Conservation (phyloP, 2,113 vertebrate genomes). For the Chascanopsetta lugubris region DNA sequence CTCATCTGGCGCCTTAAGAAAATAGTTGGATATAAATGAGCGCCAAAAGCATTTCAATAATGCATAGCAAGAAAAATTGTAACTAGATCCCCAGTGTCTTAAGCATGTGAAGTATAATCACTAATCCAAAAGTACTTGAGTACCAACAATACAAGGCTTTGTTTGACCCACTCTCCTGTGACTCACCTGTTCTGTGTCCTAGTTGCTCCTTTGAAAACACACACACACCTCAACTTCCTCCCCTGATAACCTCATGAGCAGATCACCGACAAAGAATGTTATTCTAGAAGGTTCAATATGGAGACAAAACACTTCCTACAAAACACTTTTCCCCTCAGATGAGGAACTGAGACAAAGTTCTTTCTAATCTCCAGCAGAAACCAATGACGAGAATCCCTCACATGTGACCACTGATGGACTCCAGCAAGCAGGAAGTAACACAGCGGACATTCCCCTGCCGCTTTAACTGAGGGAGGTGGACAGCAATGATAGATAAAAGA, state of each 20-base stretch:
- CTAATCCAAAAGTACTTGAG: not conserved
- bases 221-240: not conserved
- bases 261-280: rapidly evolving
- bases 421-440: constrained; percentile 54
- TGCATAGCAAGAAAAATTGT: not conserved
- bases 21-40: not conserved
- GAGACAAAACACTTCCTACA: no score
- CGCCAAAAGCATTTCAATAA: not conserved
- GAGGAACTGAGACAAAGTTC: constrained; percentile 76
- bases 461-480: not conserved
- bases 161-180: not conserved
- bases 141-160: not conserved
- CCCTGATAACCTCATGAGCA: not conserved
- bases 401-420: constrained; percentile 62
- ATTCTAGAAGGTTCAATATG: no score
- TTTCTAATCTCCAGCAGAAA: constrained; percentile 48
- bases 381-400: constrained; percentile 31
- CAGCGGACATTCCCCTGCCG: not conserved
- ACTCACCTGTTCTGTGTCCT: constrained; percentile 46
- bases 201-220: not conserved
- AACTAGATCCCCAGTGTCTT: constrained; percentile 5
- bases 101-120: not conserved
- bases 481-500: not conserved
- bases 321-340: not conserved
- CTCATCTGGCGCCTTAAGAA: not conserved